These are phyloP conservation scores for Monochamus alternatus DNA, from an alignment of 2,888 invertebrate genomes.

Conservation along the genomic window DNA sequence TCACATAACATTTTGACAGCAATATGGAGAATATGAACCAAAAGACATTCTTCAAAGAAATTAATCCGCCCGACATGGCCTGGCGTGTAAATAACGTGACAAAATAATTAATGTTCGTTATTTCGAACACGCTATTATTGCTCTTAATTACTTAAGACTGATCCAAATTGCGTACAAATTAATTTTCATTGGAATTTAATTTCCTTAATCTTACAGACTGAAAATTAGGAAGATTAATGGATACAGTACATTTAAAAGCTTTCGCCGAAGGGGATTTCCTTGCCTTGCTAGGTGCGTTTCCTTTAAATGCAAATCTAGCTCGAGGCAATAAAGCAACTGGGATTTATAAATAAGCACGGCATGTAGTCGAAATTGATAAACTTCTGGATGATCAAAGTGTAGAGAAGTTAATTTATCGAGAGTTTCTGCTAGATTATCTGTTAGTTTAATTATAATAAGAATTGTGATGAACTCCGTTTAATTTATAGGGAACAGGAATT, in stretches of 20 bases:
- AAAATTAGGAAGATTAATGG: conserved; percentile 48
- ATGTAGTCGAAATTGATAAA: conserved; percentile 8
- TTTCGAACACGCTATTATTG: conserved; percentile 39
- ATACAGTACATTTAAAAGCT: conserved; percentile 32
- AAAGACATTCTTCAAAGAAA: conserved; percentile 1
- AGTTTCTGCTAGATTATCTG: neutral
- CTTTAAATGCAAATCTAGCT: conserved; percentile 8
- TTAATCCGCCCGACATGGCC: conserved; percentile 20
- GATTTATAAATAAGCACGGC: neutral
- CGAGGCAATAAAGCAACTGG: neutral
- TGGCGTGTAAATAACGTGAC: conserved; percentile 24
- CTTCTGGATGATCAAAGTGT: neutral
- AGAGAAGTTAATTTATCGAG: neutral
- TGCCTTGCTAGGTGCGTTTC: conserved; percentile 3
- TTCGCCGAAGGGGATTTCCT: conserved; percentile 3
- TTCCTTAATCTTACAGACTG: conserved; percentile 47
- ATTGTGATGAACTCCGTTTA: neutral
- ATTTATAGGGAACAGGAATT: too few relatives aligned
- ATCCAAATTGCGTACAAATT: conserved; percentile 37
- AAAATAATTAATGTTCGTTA: conserved; percentile 32
- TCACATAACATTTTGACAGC: neutral
- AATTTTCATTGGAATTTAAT: conserved; percentile 50
- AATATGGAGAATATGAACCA: neutral
- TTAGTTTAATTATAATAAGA: neutral
- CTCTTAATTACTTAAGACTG: conserved; percentile 45